These are phyloP conservation scores for Sclerurus mexicanus DNA, from an alignment of 2,113 vertebrate species.

Conservation along the genomic window DNA sequence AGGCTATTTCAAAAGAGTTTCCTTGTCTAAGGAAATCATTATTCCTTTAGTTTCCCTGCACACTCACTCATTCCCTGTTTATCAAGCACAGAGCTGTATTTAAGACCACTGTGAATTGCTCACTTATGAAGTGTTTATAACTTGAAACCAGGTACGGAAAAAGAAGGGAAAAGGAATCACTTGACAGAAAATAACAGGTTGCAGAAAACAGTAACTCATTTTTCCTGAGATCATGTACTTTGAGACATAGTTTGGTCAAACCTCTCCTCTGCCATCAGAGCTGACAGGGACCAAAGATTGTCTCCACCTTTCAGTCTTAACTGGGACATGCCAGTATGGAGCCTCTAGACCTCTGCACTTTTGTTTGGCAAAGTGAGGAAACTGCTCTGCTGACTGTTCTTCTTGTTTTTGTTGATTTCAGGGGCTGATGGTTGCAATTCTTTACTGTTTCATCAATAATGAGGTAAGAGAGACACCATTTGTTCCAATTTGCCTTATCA, in stretches of 20 bases:
- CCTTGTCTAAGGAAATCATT: not conserved
- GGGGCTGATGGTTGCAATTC: slow-evolving; percentile 86
- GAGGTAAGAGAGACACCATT: slow-evolving; percentile 77
- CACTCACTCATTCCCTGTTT: not conserved
- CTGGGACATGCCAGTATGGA: not conserved
- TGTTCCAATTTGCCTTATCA: slow-evolving; percentile 3
- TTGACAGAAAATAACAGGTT: not conserved
- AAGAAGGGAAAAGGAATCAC: not conserved
- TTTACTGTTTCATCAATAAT: slow-evolving; percentile 90
- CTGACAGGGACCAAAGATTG: not conserved
- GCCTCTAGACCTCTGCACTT: not conserved
- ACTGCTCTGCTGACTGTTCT: not conserved
- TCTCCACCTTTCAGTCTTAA: not conserved
- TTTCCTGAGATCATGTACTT: not conserved
- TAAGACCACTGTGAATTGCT: not conserved
- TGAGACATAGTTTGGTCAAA: not conserved
- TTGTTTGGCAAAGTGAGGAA: not conserved
- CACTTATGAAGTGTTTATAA: not conserved
- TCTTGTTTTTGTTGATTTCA: slow-evolving; percentile 48
- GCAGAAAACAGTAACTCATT: not conserved
- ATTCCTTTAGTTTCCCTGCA: not conserved
- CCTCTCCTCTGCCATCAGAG: not conserved
- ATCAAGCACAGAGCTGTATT: not conserved
- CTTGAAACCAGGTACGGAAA: not conserved
- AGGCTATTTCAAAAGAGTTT: not conserved